Conservation (phyloP, 2,113 vertebrate genomes). For the Cyanocitta stelleri region DNA sequence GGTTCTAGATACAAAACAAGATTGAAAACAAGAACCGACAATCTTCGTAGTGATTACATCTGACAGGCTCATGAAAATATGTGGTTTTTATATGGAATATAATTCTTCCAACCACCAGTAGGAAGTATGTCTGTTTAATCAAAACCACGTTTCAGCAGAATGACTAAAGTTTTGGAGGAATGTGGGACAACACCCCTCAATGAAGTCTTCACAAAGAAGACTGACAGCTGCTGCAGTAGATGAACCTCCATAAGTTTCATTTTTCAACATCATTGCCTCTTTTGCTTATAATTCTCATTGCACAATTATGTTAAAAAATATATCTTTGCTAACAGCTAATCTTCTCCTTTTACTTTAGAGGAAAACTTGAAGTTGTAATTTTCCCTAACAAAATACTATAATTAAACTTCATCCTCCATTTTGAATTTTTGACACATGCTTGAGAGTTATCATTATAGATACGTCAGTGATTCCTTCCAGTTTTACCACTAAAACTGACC, state of each 20-base stretch:
- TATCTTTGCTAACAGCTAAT: neutral
- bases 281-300: neutral
- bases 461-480: neutral
- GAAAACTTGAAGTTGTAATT: neutral
- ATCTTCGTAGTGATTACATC: neutral
- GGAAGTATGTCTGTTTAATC: neutral
- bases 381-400: neutral
- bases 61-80: neutral
- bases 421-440: neutral
- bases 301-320: neutral
- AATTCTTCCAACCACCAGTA: neutral
- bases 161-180: neutral
- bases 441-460: neutral
- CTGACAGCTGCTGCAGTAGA: neutral
- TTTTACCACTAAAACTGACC: neutral
- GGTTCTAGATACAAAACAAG: neutral
- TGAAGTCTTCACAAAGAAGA: neutral
- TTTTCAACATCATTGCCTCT: neutral
- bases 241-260: neutral
- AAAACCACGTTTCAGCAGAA: neutral
- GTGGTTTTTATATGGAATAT: neutral
- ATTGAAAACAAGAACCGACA: neutral
- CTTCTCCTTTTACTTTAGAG: neutral
- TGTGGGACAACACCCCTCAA: rapidly evolving
- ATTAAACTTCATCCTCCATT: neutral